phyloP scores from a whole-genome alignment of 2,113 vertebrate genomes.

The Macrotis lagotis region DNA sequence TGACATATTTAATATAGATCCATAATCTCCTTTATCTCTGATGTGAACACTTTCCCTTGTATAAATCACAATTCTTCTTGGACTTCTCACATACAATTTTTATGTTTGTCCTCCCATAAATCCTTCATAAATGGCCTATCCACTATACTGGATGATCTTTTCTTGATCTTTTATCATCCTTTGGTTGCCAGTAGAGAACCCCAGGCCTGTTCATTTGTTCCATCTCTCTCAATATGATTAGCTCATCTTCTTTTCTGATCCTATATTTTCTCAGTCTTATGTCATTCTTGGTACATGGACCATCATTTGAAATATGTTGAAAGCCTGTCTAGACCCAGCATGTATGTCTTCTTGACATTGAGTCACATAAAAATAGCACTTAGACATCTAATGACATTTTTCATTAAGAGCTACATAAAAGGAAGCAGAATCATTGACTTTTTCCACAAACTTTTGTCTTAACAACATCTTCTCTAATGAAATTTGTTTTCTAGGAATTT shows the following conservation, averaged over 20 bases:
- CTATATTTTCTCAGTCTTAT: background rate
- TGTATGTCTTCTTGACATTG: background rate
- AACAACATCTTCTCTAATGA: slow-evolving; percentile 42
- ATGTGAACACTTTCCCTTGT: background rate
- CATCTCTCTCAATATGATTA: background rate
- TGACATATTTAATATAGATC: no score
- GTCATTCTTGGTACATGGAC: background rate
- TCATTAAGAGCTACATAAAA: slow-evolving; percentile 46
- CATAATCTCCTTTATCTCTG: background rate
- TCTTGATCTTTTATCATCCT: background rate
- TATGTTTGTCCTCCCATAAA: background rate
- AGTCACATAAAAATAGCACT: slow-evolving; percentile 24
- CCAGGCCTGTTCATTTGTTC: background rate
- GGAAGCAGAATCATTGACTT: slow-evolving; percentile 70
- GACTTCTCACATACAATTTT: background rate
- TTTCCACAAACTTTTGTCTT: slow-evolving; percentile 74
- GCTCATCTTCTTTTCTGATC: background rate
- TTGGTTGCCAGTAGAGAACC: background rate
- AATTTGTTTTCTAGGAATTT: slow-evolving; percentile 70
- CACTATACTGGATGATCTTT: background rate
- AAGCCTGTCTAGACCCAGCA: background rate
- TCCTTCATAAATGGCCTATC: background rate
- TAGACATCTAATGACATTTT: slow-evolving; percentile 57
- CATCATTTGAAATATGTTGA: background rate
- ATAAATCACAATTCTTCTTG: background rate